Base-by-base conservation (phyloP, 2,797 vertebrate genomes). In the Artibeus jamaicensis region DNA sequence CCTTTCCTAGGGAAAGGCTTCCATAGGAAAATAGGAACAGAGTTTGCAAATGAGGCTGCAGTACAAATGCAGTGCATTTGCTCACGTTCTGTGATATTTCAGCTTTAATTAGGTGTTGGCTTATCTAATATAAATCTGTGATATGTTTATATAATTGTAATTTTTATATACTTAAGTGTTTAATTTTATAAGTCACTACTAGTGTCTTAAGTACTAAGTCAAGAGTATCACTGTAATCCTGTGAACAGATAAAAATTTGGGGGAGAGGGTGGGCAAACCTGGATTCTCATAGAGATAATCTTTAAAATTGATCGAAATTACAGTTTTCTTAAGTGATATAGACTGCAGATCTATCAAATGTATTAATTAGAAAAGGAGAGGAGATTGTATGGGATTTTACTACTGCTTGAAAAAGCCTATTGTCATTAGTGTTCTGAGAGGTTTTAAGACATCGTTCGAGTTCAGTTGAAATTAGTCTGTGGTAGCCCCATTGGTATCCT, bases 361-460 rank as follows among this genome's bases (percentile, higher is more conserved):
- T 29, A 29, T 94, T 92, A 78, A 32, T 95, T 95, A 44, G 39
- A 86, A 91, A 74, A 71, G 2, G 14, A 3, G 12, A 96, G 74
- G 91, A 85, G 76, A 48, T 32, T 8, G 1, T 73, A 48, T 81
- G 57, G 78, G 88, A 81, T 95, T 93, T 74, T 46, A 53, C 48
- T 81, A 19, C 21, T 96, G 48, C 89, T 97, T 97, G 53, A 59
- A 74, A 89, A 90, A 89, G 86, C 26, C n/a, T 87, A 18, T 16
- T 34, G 68, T 14, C 22, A 24, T 73, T 59, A 22, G 55, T 42
- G 16, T 97, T 78, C 55, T 81, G 34, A 48, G 55, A 59, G 59
- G 68, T 34, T 78, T 81, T 76, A 21, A 39, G 9, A 57, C 82
- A 85, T 57, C 93, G 32, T 29, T 77, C 46, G 86, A 87, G 59